Evolutionary conservation across 1,140 invertebrate genomes (phyloP).

Genomic region (Aporrectodea caliginosa): DNA sequence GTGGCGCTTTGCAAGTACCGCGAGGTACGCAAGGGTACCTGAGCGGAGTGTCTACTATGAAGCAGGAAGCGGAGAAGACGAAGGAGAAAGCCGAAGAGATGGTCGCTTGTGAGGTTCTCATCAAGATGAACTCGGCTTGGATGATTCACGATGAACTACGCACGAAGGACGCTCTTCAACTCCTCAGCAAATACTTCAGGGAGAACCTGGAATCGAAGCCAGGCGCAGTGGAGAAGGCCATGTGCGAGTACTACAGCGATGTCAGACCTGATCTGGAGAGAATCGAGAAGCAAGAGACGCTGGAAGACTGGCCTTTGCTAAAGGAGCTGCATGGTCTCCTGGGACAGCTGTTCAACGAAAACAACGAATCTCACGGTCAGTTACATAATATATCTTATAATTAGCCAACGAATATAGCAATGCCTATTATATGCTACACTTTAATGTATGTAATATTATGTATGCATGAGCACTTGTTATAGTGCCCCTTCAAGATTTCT

Average conservation of each 20-base stretch:
- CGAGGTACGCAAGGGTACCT: neutral
- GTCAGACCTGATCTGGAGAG: neutral
- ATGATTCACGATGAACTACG: neutral
- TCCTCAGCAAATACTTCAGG: neutral
- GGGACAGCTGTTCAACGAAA: neutral
- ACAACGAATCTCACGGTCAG: no score
- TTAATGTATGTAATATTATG: no score
- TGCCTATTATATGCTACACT: no score
- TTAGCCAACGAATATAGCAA: no score
- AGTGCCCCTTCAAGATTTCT: no score
- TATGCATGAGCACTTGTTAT: no score
- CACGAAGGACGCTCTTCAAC: neutral
- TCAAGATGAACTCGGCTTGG: neutral
- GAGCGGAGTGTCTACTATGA: neutral
- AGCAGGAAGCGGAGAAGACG: neutral
- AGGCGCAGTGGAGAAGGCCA: neutral
- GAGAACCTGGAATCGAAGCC: neutral
- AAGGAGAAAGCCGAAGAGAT: neutral
- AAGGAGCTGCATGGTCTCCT: neutral
- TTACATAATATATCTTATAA: no score
- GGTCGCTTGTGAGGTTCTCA: neutral
- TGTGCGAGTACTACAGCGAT: neutral
- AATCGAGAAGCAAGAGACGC: neutral
- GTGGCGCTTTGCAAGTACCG: neutral
- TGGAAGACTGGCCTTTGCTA: neutral